Conservation (phyloP, 2,888 invertebrate species). For the Oxytorus armatus region DNA sequence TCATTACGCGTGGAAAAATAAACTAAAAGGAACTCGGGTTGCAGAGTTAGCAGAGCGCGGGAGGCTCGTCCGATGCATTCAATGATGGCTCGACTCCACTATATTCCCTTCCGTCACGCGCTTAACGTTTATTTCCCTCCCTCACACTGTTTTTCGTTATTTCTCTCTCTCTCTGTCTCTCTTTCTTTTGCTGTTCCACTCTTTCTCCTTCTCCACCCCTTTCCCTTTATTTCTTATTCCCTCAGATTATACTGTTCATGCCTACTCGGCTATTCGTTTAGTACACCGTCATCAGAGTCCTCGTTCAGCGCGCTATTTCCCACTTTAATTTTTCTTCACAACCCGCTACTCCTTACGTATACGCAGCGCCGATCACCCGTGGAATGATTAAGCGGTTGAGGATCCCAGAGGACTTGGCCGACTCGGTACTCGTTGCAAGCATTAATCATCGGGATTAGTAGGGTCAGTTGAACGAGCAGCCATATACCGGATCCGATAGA, state of each 20-base stretch:
- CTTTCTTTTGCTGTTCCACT: no score
- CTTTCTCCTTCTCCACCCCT: conserved; percentile 20
- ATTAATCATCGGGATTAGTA: conserved; percentile 81
- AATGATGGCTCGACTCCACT: conserved; percentile 67
- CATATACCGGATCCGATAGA: conserved; percentile 4
- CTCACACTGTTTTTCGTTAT: conserved; percentile 38
- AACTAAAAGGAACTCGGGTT: conserved; percentile 74
- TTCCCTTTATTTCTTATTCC: conserved; percentile 1
- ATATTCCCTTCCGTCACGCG: conserved; percentile 51
- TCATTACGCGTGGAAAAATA: conserved; percentile 81
- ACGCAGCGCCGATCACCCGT: conserved; percentile 74
- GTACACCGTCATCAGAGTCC: conserved; percentile 44
- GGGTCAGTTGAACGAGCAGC: conserved; percentile 33
- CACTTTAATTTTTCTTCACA: conserved; percentile 12
- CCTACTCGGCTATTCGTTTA: conserved; percentile 4
- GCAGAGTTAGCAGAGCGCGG: conserved; percentile 60
- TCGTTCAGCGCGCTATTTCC: neutral
- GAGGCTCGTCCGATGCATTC: conserved; percentile 70
- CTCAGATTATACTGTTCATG: neutral
- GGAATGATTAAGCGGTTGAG: conserved; percentile 77
- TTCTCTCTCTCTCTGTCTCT: conserved; percentile 22
- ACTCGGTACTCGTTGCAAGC: conserved; percentile 58
- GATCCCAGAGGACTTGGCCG: neutral
- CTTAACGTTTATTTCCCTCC: conserved; percentile 51
- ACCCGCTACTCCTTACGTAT: conserved; percentile 54